Conservation (phyloP, 2,113 vertebrate species). For the Megaceryle maxima region DNA sequence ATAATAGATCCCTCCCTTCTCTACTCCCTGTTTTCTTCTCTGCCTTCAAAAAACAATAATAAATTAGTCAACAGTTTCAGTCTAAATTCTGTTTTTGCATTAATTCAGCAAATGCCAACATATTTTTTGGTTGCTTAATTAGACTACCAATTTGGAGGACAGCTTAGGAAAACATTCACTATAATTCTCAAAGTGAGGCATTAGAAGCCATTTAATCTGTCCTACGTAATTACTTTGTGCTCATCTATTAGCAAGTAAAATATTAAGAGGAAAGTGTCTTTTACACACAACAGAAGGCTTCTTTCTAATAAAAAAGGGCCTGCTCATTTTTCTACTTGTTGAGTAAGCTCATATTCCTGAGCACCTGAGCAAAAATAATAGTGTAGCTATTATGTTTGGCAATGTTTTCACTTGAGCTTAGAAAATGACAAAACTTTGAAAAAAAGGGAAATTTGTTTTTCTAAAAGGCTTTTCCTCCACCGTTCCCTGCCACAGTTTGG, state of each 20-base stretch:
- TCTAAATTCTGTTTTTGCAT: background rate
- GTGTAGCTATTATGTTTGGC: background rate
- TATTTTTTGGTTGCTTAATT: background rate
- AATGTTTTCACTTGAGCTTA: background rate
- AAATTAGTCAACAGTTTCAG: background rate
- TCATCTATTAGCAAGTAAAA: background rate
- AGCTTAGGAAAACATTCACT: slow-evolving; percentile 13
- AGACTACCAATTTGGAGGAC: background rate
- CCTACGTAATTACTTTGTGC: background rate
- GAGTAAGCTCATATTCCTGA: background rate
- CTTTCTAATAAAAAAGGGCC: background rate
- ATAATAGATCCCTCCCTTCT: background rate
- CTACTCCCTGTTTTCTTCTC: background rate
- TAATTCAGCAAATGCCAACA: background rate
- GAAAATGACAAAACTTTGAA: background rate
- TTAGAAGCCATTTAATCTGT: slow-evolving; percentile 3
- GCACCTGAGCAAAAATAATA: background rate
- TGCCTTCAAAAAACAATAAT: background rate
- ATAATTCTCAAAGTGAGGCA: background rate
- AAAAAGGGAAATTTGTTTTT: background rate
- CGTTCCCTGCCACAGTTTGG: background rate
- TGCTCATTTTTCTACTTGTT: background rate
- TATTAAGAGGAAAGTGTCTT: background rate
- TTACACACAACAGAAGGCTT: background rate
- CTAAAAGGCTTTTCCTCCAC: background rate